Evolutionary conservation across 2,113 vertebrate species (phyloP).

Genomic region (Oryzias curvinotus): DNA sequence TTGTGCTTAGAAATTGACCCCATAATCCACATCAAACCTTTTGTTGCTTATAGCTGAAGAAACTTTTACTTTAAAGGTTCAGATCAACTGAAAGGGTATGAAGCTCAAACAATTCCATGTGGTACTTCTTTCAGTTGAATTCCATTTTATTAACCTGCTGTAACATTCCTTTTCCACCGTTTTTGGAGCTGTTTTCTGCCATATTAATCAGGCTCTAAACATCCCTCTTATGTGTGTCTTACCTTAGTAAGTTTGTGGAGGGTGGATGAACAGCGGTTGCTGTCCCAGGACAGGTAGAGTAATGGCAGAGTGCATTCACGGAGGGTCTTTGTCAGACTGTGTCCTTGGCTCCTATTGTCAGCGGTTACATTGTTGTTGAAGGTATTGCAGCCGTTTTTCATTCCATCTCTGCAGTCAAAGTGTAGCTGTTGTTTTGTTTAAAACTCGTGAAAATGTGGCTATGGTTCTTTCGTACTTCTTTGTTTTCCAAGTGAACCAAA

Average conservation of each 20-base stretch:
- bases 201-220: no score
- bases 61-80: no score
- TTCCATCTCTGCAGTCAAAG: neutral
- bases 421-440: conserved; percentile 1
- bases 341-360: conserved; percentile 1
- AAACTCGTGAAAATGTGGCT: neutral
- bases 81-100: no score
- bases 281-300: conserved; percentile 3
- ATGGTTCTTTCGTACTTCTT: neutral
- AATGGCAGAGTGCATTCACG: neutral
- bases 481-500: conserved; percentile 10
- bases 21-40: no score
- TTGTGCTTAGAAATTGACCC: no score
- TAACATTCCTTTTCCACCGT: no score
- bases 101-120: no score
- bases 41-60: no score
- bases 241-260: neutral
- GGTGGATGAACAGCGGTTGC: neutral
- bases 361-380: conserved; percentile 4
- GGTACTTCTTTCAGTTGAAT: no score
- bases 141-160: no score
- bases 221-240: neutral
- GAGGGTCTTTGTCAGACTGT: neutral
- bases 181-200: no score
- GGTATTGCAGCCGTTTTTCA: neutral